Conservation (phyloP, 2,888 invertebrate genomes). For the Philonicus albiceps region DNA sequence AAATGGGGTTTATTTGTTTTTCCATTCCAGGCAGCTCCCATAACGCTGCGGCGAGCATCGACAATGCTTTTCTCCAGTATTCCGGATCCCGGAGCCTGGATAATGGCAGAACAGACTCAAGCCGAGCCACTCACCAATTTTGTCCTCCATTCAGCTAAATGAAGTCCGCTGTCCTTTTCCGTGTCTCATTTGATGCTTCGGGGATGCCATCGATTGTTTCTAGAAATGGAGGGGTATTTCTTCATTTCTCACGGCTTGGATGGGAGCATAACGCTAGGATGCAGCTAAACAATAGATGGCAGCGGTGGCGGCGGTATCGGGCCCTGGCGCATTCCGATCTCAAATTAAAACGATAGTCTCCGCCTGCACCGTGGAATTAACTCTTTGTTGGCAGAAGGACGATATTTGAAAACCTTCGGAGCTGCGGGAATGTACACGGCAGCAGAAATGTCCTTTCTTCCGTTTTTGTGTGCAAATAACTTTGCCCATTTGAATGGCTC, state of each 20-base stretch:
- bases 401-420: conserved; percentile 28
- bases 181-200: conserved; percentile 35
- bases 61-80: neutral
- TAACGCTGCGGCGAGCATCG: conserved; percentile 12
- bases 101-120: conserved; percentile 1
- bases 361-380: conserved; percentile 25
- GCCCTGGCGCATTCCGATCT: conserved; percentile 9
- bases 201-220: conserved; percentile 34
- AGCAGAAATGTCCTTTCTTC: conserved; percentile 35
- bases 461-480: conserved; percentile 35
- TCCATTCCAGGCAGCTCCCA: neutral
- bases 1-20: conserved; percentile 38
- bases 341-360: conserved; percentile 35
- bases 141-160: conserved; percentile 27
- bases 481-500: conserved; percentile 26
- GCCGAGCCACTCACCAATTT: conserved; percentile 33
- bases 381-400: conserved; percentile 21
- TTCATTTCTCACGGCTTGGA: conserved; percentile 27
- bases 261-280: neutral
- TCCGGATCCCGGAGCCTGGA: neutral
- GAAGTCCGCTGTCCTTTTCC: conserved; percentile 35
- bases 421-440: conserved; percentile 30
- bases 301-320: neutral
- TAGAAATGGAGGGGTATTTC: conserved; percentile 18
- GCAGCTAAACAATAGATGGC: conserved; percentile 18